Conservation (phyloP, 2,797 vertebrate species). For the Sphenopsis melanotis region DNA sequence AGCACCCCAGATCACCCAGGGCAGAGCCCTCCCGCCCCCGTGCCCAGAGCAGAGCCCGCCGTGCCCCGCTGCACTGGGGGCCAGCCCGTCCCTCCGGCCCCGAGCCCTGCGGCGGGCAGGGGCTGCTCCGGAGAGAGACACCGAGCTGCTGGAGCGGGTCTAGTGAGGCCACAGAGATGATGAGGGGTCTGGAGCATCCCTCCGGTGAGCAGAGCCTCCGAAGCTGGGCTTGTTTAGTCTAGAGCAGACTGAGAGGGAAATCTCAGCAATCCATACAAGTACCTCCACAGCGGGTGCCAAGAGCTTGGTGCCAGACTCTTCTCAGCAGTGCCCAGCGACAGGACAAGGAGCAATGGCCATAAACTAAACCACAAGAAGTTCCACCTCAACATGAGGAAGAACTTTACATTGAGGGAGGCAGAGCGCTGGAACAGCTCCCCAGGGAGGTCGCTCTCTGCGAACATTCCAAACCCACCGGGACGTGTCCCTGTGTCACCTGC, state of each 20-base stretch:
- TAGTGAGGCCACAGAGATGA: no score
- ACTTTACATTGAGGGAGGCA: neutral
- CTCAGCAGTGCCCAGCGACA: neutral
- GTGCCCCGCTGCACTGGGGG: neutral
- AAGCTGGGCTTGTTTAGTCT: neutral
- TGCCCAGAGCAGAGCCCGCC: neutral
- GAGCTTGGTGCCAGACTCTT: neutral
- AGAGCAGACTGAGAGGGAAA: neutral
- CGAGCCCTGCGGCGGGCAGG: neutral
- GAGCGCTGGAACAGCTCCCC: neutral
- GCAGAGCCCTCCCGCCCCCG: no score
- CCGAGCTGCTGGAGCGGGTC: neutral
- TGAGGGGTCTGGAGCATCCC: neutral
- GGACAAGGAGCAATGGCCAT: neutral
- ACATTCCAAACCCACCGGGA: neutral
- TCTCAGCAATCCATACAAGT: neutral
- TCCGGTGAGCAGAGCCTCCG: neutral
- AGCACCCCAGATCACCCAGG: neutral
- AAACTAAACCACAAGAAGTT: neutral
- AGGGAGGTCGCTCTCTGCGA: neutral
- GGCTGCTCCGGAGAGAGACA: neutral
- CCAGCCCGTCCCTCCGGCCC: neutral
- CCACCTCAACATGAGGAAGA: neutral
- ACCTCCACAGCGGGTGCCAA: neutral
- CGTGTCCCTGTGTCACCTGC: neutral